phyloP scores from a whole-genome alignment of 2,113 vertebrate genomes.

The Psammodynastes pulverulentus region DNA sequence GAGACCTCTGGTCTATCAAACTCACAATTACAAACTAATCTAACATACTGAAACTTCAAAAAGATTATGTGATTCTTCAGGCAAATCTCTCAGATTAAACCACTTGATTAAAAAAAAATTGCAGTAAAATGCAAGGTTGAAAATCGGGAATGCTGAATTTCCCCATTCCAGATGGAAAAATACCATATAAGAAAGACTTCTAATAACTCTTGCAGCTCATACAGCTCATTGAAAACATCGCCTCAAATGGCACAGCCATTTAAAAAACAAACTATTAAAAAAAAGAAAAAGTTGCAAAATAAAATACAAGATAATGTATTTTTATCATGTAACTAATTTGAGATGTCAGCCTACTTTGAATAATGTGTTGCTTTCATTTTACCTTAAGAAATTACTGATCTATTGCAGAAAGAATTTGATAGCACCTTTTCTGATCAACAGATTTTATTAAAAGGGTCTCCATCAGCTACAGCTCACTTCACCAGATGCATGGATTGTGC shows the following conservation, averaged over 20 bases:
- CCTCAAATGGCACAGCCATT: neutral
- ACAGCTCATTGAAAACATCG: neutral
- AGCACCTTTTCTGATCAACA: neutral
- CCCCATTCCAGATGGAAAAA: neutral
- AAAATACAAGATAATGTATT: neutral
- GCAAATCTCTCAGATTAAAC: conserved; percentile 1
- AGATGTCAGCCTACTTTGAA: neutral
- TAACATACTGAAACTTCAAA: neutral
- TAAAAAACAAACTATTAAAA: neutral
- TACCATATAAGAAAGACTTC: conserved; percentile 1
- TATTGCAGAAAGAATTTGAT: neutral
- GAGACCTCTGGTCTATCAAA: no score
- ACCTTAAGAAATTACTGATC: neutral
- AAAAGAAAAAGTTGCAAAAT: neutral
- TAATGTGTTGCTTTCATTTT: neutral
- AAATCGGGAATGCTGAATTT: neutral
- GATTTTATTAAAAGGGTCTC: neutral
- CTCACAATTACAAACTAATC: neutral
- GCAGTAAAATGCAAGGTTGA: neutral
- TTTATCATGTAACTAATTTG: neutral
- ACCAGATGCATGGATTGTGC: neutral
- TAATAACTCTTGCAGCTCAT: neutral
- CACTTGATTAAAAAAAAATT: neutral
- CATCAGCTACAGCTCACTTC: neutral
- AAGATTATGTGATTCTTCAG: neutral